These are phyloP conservation scores for Chloroceryle inda DNA, from an alignment of 2,797 vertebrate genomes.

Conservation along the genomic window DNA sequence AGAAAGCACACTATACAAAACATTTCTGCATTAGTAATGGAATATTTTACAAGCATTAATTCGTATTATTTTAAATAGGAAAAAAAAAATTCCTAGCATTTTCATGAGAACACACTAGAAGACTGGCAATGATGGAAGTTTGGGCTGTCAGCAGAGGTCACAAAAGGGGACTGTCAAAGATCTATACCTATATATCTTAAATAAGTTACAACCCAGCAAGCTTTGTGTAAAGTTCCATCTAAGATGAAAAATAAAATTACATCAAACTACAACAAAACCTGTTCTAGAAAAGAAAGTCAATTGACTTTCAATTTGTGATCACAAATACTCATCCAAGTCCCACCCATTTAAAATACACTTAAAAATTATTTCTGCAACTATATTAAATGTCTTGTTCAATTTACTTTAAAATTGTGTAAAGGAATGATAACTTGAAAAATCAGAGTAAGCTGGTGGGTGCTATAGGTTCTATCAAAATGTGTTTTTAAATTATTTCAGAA, in stretches of 20 bases:
- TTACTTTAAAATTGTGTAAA: constrained; percentile 29
- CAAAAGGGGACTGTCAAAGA: not conserved
- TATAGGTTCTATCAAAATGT: constrained; percentile 66
- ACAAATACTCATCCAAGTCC: not conserved
- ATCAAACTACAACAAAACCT: not conserved
- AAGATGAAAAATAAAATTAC: not conserved
- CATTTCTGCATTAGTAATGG: not conserved
- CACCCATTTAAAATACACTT: not conserved
- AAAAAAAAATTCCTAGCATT: not conserved
- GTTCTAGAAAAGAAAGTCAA: not conserved
- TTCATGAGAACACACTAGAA: not conserved
- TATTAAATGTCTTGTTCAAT: not conserved
- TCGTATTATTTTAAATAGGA: not conserved
- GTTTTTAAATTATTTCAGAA: constrained; percentile 82
- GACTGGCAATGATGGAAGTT: not conserved
- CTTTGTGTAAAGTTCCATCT: not conserved
- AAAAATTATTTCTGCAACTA: not conserved
- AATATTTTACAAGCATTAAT: not conserved
- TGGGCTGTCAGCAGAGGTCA: not conserved
- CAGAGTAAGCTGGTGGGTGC: constrained; percentile 48
- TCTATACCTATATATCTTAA: not conserved
- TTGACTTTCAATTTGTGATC: not conserved
- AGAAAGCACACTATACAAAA: not conserved
- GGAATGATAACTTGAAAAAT: constrained; percentile 35
- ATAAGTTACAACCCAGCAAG: not conserved